phyloP scores from a whole-genome alignment of 2,888 invertebrate species.

The Drosophila fungiperda region DNA sequence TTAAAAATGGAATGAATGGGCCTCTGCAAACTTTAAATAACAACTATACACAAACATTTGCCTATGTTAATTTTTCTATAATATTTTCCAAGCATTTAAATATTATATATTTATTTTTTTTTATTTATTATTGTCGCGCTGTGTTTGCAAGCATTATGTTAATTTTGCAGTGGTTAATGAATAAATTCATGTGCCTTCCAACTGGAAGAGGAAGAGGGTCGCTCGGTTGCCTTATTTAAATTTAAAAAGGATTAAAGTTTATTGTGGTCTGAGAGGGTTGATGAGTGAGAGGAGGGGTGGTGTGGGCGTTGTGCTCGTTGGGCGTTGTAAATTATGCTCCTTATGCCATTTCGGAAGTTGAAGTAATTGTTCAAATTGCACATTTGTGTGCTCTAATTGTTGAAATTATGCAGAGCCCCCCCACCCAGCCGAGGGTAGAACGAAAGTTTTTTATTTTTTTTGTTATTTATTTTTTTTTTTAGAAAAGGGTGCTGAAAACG shows the following conservation, averaged over 20 bases:
- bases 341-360: slow-evolving; percentile 69
- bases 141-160: slow-evolving; percentile 47
- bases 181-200: slow-evolving; percentile 47
- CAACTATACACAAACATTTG: slow-evolving; percentile 13
- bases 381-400: slow-evolving; percentile 73
- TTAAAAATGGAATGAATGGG: slow-evolving; percentile 66
- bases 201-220: not conserved
- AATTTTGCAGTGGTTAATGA: slow-evolving; percentile 57
- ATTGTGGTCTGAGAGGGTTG: slow-evolving; percentile 15
- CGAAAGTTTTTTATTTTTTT: slow-evolving; percentile 29
- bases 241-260: slow-evolving; percentile 71
- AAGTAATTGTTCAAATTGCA: slow-evolving; percentile 71
- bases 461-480: not conserved
- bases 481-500: slow-evolving; percentile 29
- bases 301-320: slow-evolving; percentile 34
- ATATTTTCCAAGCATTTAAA: slow-evolving; percentile 32
- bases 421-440: slow-evolving; percentile 16
- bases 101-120: slow-evolving; percentile 3
- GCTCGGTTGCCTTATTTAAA: slow-evolving; percentile 57
- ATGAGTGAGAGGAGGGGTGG: slow-evolving; percentile 2
- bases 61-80: slow-evolving; percentile 6
- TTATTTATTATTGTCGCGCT: not conserved
- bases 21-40: slow-evolving; percentile 6
- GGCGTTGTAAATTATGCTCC: slow-evolving; percentile 49
- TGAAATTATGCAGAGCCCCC: slow-evolving; percentile 62